Conservation (phyloP, 2,113 vertebrate species). For the Corythoichthys intestinalis region DNA sequence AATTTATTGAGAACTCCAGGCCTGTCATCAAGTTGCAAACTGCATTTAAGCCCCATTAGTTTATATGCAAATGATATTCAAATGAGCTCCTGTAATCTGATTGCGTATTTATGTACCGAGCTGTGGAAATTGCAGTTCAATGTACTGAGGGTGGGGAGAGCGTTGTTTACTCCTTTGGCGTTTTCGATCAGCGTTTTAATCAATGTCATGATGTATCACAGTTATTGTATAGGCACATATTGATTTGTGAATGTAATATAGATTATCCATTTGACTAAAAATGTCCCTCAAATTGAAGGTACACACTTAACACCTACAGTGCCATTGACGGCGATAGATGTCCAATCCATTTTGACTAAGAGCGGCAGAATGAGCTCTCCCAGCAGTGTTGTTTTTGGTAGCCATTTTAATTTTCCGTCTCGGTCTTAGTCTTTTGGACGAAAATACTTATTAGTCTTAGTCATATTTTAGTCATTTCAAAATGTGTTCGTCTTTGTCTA, state of each 20-base stretch:
- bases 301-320: too few species aligned
- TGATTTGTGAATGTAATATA: neutral
- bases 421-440: too few species aligned
- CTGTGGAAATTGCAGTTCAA: neutral
- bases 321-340: neutral
- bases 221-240: neutral
- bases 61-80: neutral
- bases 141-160: neutral
- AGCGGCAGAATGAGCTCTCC: too few species aligned
- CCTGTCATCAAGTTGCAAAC: conserved; percentile 7
- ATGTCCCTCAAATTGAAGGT: neutral
- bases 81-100: conserved; percentile 4
- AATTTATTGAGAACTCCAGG: conserved; percentile 28
- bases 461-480: too few species aligned
- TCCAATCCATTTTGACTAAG: too few species aligned
- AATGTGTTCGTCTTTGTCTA: too few species aligned
- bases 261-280: neutral
- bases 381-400: too few species aligned
- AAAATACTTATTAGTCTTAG: too few species aligned
- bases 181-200: neutral
- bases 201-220: neutral
- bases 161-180: neutral
- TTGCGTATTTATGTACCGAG: neutral
- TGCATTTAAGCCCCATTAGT: conserved; percentile 2
- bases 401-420: too few species aligned